A percentile compares a stretch with the other conserved stretches of the same genome.
Conservation (phyloP, 2,113 vertebrate genomes). For the Gopherus evgoodei region DNA sequence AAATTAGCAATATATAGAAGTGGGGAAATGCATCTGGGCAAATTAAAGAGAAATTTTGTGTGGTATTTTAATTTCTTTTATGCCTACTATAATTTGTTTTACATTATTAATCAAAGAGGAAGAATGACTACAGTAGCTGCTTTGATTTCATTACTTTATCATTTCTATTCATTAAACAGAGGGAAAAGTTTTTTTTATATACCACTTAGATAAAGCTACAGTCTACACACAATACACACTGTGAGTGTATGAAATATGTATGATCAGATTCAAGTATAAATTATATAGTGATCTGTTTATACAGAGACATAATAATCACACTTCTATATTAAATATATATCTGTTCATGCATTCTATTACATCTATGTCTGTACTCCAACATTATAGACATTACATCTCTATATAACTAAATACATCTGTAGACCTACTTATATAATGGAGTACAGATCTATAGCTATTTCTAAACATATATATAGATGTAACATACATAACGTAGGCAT, state of each 20-base stretch:
- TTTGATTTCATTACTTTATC: neutral
- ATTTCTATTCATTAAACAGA: rapidly evolving
- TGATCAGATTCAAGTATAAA: neutral
- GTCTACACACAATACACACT: rapidly evolving
- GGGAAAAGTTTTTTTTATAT: neutral
- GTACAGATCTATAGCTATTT: neutral
- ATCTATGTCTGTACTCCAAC: rapidly evolving
- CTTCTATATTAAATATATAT: neutral
- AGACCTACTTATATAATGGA: rapidly evolving
- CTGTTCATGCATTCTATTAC: neutral
- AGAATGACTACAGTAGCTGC: conserved; percentile 41
- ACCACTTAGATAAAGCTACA: neutral
- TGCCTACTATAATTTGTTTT: conserved; percentile 60
- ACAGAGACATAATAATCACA: neutral
- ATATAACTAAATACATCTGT: neutral
- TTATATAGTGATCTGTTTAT: rapidly evolving
- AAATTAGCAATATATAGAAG: neutral
- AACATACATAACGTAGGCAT: neutral
- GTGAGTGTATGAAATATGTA: rapidly evolving
- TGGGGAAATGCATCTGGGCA: neutral
- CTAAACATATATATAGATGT: rapidly evolving
- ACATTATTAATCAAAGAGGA: conserved; percentile 61
- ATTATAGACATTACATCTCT: rapidly evolving
- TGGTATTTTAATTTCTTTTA: conserved; percentile 55
- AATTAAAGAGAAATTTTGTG: neutral